Conservation (phyloP, 2,888 invertebrate species). For the Tenthredo livida region DNA sequence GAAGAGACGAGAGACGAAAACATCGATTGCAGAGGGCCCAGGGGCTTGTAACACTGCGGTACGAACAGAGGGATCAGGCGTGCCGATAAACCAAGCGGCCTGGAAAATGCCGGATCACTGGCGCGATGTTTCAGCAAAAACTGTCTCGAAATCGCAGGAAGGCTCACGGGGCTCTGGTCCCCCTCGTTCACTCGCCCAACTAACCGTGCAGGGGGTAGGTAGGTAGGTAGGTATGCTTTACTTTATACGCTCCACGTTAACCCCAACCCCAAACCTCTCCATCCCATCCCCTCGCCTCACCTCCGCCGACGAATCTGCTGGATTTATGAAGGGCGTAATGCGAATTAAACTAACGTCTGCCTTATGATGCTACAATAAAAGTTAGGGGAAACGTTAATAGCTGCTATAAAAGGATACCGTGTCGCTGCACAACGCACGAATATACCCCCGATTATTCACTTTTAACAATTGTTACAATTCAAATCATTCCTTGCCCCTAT, state of each 20-base stretch:
- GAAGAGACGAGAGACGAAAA: slow-evolving; percentile 63
- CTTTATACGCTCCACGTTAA: slow-evolving; percentile 68
- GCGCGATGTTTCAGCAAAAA: slow-evolving; percentile 75
- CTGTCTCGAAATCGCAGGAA: slow-evolving; percentile 69
- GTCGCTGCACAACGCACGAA: neutral
- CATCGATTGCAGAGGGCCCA: slow-evolving; percentile 69
- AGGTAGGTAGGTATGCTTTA: slow-evolving; percentile 55
- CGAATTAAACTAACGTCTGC: slow-evolving; percentile 74
- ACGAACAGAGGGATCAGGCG: slow-evolving; percentile 67
- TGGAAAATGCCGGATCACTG: slow-evolving; percentile 76
- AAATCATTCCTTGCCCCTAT: neutral
- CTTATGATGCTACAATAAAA: slow-evolving; percentile 65
- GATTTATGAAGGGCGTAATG: slow-evolving; percentile 74
- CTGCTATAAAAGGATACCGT: slow-evolving; percentile 18
- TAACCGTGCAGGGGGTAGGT: slow-evolving; percentile 50
- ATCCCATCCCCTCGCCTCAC: slow-evolving; percentile 4
- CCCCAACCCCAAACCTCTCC: slow-evolving; percentile 50
- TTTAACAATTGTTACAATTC: neutral
- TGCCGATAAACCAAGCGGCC: slow-evolving; percentile 75
- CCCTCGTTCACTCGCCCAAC: slow-evolving; percentile 56
- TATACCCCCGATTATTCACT: slow-evolving; percentile 8
- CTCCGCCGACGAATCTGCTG: slow-evolving; percentile 66
- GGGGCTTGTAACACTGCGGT: slow-evolving; percentile 74
- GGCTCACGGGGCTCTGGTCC: slow-evolving; percentile 63
- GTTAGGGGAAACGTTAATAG: slow-evolving; percentile 54